Evolutionary conservation across 2,797 vertebrate species (phyloP).

Genomic region (Scleropages formosus): DNA sequence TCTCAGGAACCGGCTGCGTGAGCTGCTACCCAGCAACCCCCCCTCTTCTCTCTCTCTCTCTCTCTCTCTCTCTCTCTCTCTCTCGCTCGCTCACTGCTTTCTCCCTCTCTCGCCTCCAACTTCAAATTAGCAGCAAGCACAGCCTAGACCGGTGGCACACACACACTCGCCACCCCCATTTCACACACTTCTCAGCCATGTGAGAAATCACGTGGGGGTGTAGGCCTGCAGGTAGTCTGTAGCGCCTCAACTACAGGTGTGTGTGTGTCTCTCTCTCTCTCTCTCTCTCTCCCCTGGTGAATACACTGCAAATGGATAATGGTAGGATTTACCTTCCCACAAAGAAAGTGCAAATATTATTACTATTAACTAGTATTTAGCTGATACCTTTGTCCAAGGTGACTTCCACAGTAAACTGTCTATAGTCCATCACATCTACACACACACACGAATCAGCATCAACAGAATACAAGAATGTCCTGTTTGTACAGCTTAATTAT

Average conservation of each 20-base stretch:
- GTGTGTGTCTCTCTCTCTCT: too few relatives aligned
- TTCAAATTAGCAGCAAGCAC: slow-evolving; percentile 10
- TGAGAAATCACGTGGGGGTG: background rate
- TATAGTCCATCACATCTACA: background rate
- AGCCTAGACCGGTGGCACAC: background rate
- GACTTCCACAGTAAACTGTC: too few relatives aligned
- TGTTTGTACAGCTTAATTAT: too few relatives aligned
- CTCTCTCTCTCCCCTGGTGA: too few relatives aligned
- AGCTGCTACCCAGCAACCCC: background rate
- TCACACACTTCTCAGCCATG: background rate
- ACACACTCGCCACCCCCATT: background rate
- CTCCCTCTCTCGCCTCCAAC: background rate
- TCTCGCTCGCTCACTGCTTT: slow-evolving; percentile 16
- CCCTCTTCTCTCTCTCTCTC: background rate
- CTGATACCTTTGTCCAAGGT: too few relatives aligned
- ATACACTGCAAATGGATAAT: too few relatives aligned
- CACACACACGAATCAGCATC: background rate
- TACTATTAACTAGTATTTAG: too few relatives aligned
- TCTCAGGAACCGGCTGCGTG: background rate
- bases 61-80: background rate
- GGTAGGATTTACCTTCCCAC: too few relatives aligned
- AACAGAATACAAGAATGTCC: too few relatives aligned
- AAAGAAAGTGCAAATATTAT: too few relatives aligned
- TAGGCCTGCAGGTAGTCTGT: too few relatives aligned
- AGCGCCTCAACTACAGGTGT: too few relatives aligned